Percentiles rank a stretch among this genome's conserved stretches.
These are phyloP conservation scores for Aldrovandia affinis DNA, from an alignment of 2,797 vertebrate genomes.

Conservation along the genomic window DNA sequence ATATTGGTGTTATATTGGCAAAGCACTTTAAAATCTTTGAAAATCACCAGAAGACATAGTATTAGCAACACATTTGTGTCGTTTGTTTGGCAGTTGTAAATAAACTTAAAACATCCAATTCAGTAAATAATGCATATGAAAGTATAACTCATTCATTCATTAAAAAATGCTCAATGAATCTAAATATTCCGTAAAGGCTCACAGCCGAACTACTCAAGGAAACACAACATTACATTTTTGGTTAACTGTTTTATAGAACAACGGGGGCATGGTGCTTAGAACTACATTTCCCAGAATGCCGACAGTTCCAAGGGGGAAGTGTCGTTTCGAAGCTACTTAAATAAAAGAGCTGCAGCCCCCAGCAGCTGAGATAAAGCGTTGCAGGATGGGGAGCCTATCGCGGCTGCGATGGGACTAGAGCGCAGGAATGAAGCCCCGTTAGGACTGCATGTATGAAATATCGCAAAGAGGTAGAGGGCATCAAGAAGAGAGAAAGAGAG, in stretches of 20 bases:
- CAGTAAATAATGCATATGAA: not conserved
- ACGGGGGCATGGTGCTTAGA: not conserved
- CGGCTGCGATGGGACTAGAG: slow-evolving; percentile 62
- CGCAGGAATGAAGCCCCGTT: slow-evolving; percentile 54
- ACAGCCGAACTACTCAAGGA: not conserved
- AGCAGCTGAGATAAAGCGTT: slow-evolving; percentile 54
- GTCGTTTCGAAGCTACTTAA: slow-evolving; percentile 63
- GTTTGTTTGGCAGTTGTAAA: not conserved
- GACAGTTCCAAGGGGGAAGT: slow-evolving; percentile 59
- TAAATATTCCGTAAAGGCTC: too few relatives aligned
- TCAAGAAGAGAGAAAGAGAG: not conserved
- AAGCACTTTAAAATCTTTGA: not conserved
- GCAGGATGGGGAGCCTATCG: slow-evolving; percentile 68
- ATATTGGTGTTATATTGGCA: not conserved
- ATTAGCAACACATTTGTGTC: not conserved
- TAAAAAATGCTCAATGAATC: too few relatives aligned
- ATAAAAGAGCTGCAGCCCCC: slow-evolving; percentile 64
- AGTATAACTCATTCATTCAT: not conserved
- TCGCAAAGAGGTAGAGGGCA: slow-evolving; percentile 18
- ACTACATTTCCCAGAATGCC: slow-evolving; percentile 73
- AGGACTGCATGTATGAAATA: slow-evolving; percentile 47
- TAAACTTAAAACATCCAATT: not conserved
- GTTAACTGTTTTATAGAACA: too few relatives aligned
- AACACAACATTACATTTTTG: too few relatives aligned
- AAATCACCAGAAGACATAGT: not conserved